Percentiles rank a stretch among this genome's conserved stretches.
phyloP scores from a whole-genome alignment of 2,797 vertebrate species.

The Chiloscyllium punctatum region DNA sequence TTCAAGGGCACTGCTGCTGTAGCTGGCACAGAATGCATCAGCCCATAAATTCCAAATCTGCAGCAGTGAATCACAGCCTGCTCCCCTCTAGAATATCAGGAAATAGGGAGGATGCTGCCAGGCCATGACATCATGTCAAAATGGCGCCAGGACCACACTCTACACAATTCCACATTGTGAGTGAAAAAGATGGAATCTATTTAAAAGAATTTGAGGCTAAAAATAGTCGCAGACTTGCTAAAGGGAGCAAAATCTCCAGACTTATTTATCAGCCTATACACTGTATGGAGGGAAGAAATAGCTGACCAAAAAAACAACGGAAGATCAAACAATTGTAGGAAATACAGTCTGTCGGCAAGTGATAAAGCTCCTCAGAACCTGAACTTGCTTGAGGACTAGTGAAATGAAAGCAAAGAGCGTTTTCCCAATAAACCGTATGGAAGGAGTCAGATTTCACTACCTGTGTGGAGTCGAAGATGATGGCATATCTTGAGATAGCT shows the following conservation, averaged over 20 bases:
- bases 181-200: slow-evolving; percentile 5
- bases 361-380: not conserved
- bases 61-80: not conserved
- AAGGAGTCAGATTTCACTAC: not conserved
- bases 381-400: not conserved
- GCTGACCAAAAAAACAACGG: not conserved
- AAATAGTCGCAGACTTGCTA: not conserved
- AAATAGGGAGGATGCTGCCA: not conserved
- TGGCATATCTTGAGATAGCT: not conserved
- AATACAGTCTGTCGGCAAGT: not conserved
- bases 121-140: not conserved
- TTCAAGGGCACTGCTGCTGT: not conserved
- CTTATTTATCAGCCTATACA: not conserved
- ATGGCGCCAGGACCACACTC: not conserved
- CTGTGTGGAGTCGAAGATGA: not conserved
- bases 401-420: not conserved
- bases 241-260: not conserved
- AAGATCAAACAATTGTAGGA: not conserved
- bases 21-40: not conserved
- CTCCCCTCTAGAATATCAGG: not conserved
- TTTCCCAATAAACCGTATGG: not conserved
- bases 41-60: not conserved
- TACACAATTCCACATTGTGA: slow-evolving; percentile 6
- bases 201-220: not conserved
- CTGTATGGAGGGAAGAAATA: not conserved